Conservation (phyloP, 2,797 vertebrate species). For the Caiman crocodilus region DNA sequence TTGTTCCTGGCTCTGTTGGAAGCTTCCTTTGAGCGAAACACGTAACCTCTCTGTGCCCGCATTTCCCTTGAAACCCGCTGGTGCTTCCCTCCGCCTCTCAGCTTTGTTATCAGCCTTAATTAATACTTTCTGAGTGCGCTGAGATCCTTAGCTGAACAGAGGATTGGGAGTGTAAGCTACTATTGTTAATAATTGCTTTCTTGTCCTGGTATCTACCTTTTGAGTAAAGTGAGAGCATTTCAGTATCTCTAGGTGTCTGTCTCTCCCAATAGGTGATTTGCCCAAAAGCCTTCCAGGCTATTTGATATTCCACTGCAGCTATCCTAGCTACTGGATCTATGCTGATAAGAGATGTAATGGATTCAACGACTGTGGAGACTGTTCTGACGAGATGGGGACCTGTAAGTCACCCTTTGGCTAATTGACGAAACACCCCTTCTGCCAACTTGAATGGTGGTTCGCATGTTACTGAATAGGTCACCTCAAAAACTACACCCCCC, state of each 20-base stretch:
- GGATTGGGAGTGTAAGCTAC: background rate
- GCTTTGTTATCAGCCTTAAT: too few relatives aligned
- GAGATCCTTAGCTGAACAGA: background rate
- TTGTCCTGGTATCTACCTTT: background rate
- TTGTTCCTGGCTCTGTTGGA: background rate
- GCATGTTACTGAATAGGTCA: background rate
- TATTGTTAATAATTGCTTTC: background rate
- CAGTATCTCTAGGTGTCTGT: background rate
- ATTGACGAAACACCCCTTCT: background rate
- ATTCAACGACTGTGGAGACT: conserved; percentile 84
- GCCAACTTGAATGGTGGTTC: background rate
- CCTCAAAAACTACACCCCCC: background rate
- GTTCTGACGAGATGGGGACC: conserved; percentile 79
- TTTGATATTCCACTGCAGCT: conserved; percentile 80
- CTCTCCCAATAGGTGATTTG: conserved; percentile 72
- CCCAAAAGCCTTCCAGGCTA: conserved; percentile 74
- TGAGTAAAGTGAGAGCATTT: background rate
- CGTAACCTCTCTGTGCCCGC: background rate
- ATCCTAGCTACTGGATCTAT: conserved; percentile 79
- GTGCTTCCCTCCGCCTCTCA: background rate
- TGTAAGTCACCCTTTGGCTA: conserved; percentile 71
- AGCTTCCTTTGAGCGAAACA: background rate
- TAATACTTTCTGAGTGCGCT: background rate
- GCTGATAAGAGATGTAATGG: conserved; percentile 79
- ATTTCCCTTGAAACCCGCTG: background rate